A percentile compares a stretch with the other conserved stretches of the same genome.
phyloP scores from a whole-genome alignment of 1,140 invertebrate species.

The Drosophila bocki region DNA sequence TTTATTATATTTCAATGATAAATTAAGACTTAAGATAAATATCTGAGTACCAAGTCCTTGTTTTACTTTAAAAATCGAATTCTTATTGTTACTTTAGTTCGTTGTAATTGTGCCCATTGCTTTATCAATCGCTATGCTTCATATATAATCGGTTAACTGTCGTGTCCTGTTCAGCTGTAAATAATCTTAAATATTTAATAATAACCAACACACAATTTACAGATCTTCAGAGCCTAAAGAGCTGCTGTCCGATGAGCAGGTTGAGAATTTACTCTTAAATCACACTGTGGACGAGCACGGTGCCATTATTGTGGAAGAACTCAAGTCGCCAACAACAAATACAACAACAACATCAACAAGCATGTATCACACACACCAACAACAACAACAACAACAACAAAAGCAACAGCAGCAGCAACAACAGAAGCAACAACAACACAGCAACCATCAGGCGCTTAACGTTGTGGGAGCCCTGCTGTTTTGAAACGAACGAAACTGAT shows the following conservation, averaged over 20 bases:
- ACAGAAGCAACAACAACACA: slow-evolving; percentile 48
- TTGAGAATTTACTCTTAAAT: slow-evolving; percentile 84
- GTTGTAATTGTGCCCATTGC: not conserved
- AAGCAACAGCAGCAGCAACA: slow-evolving; percentile 45
- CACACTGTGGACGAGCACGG: slow-evolving; percentile 79
- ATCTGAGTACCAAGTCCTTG: not conserved
- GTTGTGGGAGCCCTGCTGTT: slow-evolving; percentile 65
- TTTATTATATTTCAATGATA: not conserved
- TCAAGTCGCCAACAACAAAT: slow-evolving; percentile 70
- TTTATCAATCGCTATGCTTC: slow-evolving; percentile 7
- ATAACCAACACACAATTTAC: slow-evolving; percentile 65
- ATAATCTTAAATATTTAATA: slow-evolving; percentile 18
- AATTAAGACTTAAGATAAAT: not conserved
- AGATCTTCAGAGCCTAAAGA: slow-evolving; percentile 84
- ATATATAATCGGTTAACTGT: slow-evolving; percentile 5
- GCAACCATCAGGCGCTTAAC: slow-evolving; percentile 60
- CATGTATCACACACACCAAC: slow-evolving; percentile 61
- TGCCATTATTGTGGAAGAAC: slow-evolving; percentile 78
- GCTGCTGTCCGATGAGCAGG: slow-evolving; percentile 83
- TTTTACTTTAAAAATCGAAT: not conserved
- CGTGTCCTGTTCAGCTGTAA: slow-evolving; percentile 2
- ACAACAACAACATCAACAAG: slow-evolving; percentile 66
- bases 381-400: slow-evolving; percentile 51
- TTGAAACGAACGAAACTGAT: slow-evolving; percentile 30
- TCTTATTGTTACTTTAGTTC: not conserved